Evolutionary conservation across 2,888 invertebrate genomes (phyloP), one percentile per base, ranked within the genome.

Genomic region (Protonemura montana): DNA sequence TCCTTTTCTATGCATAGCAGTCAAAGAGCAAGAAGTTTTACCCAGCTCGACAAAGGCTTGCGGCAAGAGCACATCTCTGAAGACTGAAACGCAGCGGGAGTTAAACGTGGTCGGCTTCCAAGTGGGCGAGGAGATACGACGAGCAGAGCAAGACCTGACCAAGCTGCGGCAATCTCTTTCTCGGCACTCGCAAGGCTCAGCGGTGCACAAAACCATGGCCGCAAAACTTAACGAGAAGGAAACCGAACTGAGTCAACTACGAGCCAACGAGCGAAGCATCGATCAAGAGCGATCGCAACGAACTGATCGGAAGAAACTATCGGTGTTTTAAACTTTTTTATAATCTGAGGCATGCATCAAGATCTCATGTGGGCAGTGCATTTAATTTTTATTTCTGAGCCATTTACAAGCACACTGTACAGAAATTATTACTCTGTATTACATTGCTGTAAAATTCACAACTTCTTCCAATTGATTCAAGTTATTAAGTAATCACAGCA

Each of bases 21-120:
- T 10, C 59, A 59, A 59, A 59, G 59, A 59, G 59, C 59, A 3
- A 59, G 59, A 59, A 2, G 3, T 2, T 59, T 59, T 21, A 3
- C 16, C 16, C 1, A 1, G 59, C 13, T 21, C 59, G 13, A 21
- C 59, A 3, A 59, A 59, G 59, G 3, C 35, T 10, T 6, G 35
- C 10, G 35, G 35, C 35, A 35, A 35, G 35, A 88, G 90, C 89
- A 84, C 89, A 87, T 90, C 90, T 87, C 90, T 93, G 13, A 92
- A 92, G 88, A 90, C 90, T 6, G 92, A 92, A 89, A 93, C 95
- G 0, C 94, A 92, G 88, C 94, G 95, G 90, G 94, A 94, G 86
- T 91, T 96, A 76, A 96, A 96, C 90, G 95, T 96, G 76, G 95
- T 95, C 89, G 94, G 94, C 89, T 94, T 96, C 87, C 94, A 95